A percentile compares a stretch with the other conserved stretches of the same genome.
Conservation (phyloP, 2,888 invertebrate genomes). For the Anaspis maculata region DNA sequence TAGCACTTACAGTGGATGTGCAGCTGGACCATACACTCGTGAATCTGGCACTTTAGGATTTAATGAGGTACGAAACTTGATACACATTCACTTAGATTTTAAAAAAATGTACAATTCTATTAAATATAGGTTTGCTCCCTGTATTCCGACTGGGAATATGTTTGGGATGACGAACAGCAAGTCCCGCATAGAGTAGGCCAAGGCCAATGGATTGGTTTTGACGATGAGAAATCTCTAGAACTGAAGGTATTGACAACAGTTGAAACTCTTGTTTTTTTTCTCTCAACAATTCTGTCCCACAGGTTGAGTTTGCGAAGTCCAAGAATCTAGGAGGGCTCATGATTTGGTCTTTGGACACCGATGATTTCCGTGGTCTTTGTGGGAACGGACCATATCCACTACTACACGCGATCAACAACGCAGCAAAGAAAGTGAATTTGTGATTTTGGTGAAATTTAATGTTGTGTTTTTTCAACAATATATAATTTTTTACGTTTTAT, state of each 20-base stretch:
- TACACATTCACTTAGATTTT: no score
- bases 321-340: slow-evolving; percentile 51
- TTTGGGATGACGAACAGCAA: slow-evolving; percentile 35
- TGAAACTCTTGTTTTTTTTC: neutral
- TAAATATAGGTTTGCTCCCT: slow-evolving; percentile 22
- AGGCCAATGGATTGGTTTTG: slow-evolving; percentile 57
- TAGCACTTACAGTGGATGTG: slow-evolving; percentile 49
- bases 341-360: slow-evolving; percentile 72
- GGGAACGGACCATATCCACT: slow-evolving; percentile 34
- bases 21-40: slow-evolving; percentile 55
- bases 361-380: slow-evolving; percentile 59
- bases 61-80: slow-evolving; percentile 61
- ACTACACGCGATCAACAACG: slow-evolving; percentile 16
- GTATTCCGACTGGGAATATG: slow-evolving; percentile 16
- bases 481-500: no score
- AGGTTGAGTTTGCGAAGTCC: slow-evolving; percentile 26
- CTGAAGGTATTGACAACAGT: no score
- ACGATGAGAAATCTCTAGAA: slow-evolving; percentile 47
- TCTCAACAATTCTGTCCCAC: no score
- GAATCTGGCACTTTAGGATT: slow-evolving; percentile 62
- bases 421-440: no score
- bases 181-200: slow-evolving; percentile 50
- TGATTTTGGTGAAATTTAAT: no score
- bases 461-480: no score
- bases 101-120: no score